phyloP scores from a whole-genome alignment of 2,113 vertebrate species.

The Apteryx mantelli region DNA sequence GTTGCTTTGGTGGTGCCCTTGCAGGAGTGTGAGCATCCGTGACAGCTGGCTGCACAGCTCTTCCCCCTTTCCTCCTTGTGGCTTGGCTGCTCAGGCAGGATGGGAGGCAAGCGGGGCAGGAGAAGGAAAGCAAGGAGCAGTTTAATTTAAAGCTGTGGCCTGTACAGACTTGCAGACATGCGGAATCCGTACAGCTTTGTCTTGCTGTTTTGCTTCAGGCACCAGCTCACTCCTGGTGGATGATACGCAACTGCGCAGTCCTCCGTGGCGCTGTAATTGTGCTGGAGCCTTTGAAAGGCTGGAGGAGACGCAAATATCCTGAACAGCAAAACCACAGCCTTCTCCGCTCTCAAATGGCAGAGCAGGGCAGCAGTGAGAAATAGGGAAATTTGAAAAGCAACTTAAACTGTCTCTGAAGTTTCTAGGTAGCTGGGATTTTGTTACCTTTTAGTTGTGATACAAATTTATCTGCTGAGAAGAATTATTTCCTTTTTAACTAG shows the following conservation, averaged over 20 bases:
- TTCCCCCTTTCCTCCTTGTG: neutral
- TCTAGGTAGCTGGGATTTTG: neutral
- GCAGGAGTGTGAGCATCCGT: fast-evolving
- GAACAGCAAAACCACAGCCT: neutral
- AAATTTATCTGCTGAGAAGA: neutral
- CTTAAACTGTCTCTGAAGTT: neutral
- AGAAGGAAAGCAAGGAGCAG: neutral
- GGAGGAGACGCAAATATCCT: neutral
- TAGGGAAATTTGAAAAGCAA: neutral
- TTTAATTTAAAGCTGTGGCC: neutral
- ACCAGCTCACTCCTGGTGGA: neutral
- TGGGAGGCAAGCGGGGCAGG: fast-evolving
- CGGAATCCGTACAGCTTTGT: neutral
- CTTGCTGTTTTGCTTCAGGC: neutral
- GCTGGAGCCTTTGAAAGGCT: neutral
- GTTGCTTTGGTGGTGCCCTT: neutral
- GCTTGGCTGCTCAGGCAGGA: neutral
- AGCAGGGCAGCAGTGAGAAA: neutral
- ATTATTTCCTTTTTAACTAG: neutral
- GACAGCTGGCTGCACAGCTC: neutral
- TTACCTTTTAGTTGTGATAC: neutral
- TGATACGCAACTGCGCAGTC: neutral
- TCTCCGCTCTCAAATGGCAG: neutral
- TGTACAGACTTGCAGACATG: neutral
- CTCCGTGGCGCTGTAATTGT: neutral